Base-by-base conservation (phyloP, 1,140 invertebrate species). In the Muscidifurax raptorellus region DNA sequence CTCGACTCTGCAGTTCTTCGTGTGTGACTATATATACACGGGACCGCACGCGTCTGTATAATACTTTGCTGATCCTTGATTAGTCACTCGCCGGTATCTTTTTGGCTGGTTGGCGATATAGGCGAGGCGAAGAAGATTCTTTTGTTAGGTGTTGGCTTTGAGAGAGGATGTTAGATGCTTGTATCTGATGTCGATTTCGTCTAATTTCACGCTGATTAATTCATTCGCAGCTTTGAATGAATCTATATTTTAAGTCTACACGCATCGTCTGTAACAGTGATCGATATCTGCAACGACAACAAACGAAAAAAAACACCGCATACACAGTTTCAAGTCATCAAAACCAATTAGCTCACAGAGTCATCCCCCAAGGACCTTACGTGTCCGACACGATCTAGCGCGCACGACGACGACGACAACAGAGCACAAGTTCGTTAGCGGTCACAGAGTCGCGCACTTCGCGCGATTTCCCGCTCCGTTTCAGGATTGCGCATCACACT, bases 21-120 rank as follows among this genome's bases (percentile, higher is more conserved):
- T 83, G 86, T 72, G 79, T 76, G 76, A 81, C 74, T 85, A 2
- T 83, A 72, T 25, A 27, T 84, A 79, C 78, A 83, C 77, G 79
- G n/a, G n/a, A 71, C 79, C 77, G 71, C 40, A 81, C 52, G 52
- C 18, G 18, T 59, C 18, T 59, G 22, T n/a, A 59, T 59, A 59
- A 59, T 59, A 64, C 30, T 32, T 80, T n/a, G n/a, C 67, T 25
- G 47, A 79, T 80, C 27, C 75, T 83, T 66, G 40, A 72, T 82
- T 74, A 86, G 74, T 77, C 40, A 77, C 75, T 25, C 67, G 44
- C 3, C 25, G 32, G 15, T n/a, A 7, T 22, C 15, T n/a, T 59
- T 59, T 59, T 59, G 15, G 52, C 6, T n/a, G 18, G 18, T 59
- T n/a, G 15, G 18, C 5, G 52, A 22, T 52, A 18, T 52, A 52